Conservation (phyloP, 2,797 vertebrate genomes). For the Gallirallus australis region DNA sequence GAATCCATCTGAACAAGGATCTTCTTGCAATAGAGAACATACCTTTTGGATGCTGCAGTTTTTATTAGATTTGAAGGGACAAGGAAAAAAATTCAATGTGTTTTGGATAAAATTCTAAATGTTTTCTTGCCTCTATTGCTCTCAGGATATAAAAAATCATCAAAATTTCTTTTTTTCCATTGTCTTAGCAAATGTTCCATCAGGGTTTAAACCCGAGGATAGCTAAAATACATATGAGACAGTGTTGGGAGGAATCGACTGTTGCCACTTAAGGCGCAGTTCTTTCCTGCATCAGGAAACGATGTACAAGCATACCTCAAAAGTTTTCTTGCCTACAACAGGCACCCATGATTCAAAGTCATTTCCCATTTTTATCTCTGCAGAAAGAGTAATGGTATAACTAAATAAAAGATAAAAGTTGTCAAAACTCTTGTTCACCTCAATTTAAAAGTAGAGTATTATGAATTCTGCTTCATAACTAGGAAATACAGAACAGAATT, state of each 20-base stretch:
- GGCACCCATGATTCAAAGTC: background rate
- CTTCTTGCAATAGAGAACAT: background rate
- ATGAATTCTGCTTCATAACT: background rate
- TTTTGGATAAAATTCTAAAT: background rate
- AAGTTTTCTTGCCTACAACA: background rate
- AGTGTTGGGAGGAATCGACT: background rate
- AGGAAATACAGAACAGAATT: background rate
- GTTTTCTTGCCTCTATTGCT: background rate
- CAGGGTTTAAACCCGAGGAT: background rate
- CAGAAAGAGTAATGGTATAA: background rate
- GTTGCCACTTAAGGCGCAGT: background rate
- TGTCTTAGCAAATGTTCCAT: background rate
- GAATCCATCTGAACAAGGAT: background rate
- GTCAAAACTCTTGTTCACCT: background rate
- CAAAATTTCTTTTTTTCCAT: background rate
- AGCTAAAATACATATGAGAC: background rate
- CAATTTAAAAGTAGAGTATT: background rate
- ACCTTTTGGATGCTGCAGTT: background rate
- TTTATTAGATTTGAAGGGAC: background rate
- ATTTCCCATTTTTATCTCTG: background rate
- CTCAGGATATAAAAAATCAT: background rate
- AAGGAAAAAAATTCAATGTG: rapidly evolving
- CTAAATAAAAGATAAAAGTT: background rate
- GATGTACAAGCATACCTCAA: background rate
- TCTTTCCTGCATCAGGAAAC: background rate